Evolutionary conservation across 1,140 invertebrate genomes (phyloP).

Genomic region (Ectropis grisescens): DNA sequence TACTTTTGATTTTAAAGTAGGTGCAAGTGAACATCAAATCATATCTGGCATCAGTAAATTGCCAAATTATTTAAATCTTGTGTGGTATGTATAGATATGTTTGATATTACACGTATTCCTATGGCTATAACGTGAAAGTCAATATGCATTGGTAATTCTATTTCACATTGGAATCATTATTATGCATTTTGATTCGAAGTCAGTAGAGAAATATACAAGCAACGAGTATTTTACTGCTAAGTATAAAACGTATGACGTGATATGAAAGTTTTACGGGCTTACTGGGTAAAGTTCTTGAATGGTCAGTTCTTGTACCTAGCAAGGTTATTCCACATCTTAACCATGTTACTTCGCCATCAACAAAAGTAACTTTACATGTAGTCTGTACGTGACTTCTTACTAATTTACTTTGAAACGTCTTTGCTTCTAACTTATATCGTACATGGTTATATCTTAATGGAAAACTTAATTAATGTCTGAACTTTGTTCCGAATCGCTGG

Average conservation of each 20-base stretch:
- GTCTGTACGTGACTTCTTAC: conserved; percentile 14
- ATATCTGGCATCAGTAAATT: conserved; percentile 26
- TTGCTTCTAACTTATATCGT: too few relatives aligned
- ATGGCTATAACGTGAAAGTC: conserved; percentile 7
- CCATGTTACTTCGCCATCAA: too few relatives aligned
- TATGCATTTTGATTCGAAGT: too few relatives aligned
- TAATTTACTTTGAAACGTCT: too few relatives aligned
- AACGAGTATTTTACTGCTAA: too few relatives aligned
- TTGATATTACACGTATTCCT: conserved; percentile 11
- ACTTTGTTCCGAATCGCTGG: conserved; percentile 15
- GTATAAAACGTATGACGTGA: too few relatives aligned
- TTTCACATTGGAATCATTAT: too few relatives aligned
- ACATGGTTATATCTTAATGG: conserved; percentile 11
- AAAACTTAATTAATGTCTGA: conserved; percentile 20
- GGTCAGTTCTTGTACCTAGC: too few relatives aligned
- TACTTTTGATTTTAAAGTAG: conserved; percentile 13
- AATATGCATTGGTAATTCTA: conserved; percentile 12
- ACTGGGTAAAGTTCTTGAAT: too few relatives aligned
- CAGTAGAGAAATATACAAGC: too few relatives aligned
- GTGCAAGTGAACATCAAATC: conserved; percentile 23
- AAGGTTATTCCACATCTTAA: too few relatives aligned
- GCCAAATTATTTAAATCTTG: conserved; percentile 32
- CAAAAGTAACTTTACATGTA: conserved; percentile 19
- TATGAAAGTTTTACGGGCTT: too few relatives aligned
- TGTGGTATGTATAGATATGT: conserved; percentile 13